Evolutionary conservation across 2,113 vertebrate species (phyloP), one percentile per base, ranked within the genome.

Genomic region (Procavia capensis): DNA sequence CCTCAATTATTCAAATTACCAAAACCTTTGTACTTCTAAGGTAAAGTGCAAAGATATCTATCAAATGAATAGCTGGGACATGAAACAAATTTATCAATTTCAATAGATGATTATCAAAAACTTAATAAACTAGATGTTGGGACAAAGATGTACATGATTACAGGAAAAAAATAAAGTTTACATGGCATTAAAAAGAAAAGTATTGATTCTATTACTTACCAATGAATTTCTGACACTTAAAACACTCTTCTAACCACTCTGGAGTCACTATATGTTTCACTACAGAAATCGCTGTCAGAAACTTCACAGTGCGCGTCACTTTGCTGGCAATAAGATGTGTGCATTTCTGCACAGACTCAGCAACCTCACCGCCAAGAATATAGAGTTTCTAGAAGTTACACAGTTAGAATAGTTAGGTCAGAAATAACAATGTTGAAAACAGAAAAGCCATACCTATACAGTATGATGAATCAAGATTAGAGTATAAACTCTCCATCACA

Each of bases 191-290:
- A 86, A 76, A 87, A 29, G 57, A 3, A 13, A 43, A 19, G 27
- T 0, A 36, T 10, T 13, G 76, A 34, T 0, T 22, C 3, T 11
- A 92, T 20, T 54, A 95, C 99, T 96, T 94, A 99, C 99, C 99
- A 29, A 99, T 96, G 97, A 99, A 99, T 89, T 99, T 99, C 98
- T 99, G 99, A 93, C 98, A 98, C 96, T 99, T 99, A 98, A 99
- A 99, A 97, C 99, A 99, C 79, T 99, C 99, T 91, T 99, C 99
- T 91, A 99, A 98, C 99, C 99, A 99, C 61, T 99, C 99, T 0
- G 99, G 99, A 9, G 99, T 99, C 85, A 99, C 98, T 1, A 99
- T 99, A 98, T 99, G 99, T 98, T 99, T 99, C 66, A 99, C 99
- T 61, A 99, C 98, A 4, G 99, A 99, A 97, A 99, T 98, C n/a